Base-by-base conservation (phyloP, 2,113 vertebrate genomes). In the Puntigrus tetrazona region DNA sequence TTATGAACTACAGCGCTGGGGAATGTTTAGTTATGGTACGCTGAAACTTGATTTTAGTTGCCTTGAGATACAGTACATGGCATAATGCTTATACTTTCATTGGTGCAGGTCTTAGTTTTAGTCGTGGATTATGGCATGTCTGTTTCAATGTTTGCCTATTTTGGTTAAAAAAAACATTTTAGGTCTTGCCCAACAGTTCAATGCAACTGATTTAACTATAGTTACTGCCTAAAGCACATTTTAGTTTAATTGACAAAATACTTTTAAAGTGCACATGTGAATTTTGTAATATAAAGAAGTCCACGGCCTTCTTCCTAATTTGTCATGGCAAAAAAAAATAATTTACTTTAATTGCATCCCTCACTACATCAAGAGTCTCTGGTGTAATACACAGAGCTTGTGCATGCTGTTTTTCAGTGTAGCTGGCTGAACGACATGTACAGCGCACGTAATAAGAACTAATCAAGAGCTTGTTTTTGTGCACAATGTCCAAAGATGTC, bases 401-500 rank as follows among this genome's bases (percentile, higher is more conserved):
- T 50, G 67, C 75, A 41, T 57, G 76, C 27, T 79, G 27, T 77
- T 59, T 88, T 63, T 41, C 10, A 70, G 18, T 81, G 18, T 47
- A 27, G 38, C 27, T 34, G 69, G 63, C 13, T 69, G 78, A 82
- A 41, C 20, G 47, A 9, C 16, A 31, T 84, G 86, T 87, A 45
- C 45, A 22, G 63, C 47, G 63, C 47, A 31, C 69, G 55, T 78
- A 79, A 82, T 85, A 89, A 81, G 80, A 69, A 52, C 57, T 69
- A 86, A 77, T 83, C 65, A 86, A 25, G 10, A 38, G 70, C 47
- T 84, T 87, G 84, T 70, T 86, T 84, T 85, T 86, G 81, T 85
- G 82, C 59, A 65, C 57, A 83, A 82, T 83, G 84, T 81, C 80
- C 77, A 84, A 47, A 87, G 70, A 73, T 63, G 83, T 83, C 86